Conservation (phyloP, 2,113 vertebrate species). For the Thunnus thynnus region DNA sequence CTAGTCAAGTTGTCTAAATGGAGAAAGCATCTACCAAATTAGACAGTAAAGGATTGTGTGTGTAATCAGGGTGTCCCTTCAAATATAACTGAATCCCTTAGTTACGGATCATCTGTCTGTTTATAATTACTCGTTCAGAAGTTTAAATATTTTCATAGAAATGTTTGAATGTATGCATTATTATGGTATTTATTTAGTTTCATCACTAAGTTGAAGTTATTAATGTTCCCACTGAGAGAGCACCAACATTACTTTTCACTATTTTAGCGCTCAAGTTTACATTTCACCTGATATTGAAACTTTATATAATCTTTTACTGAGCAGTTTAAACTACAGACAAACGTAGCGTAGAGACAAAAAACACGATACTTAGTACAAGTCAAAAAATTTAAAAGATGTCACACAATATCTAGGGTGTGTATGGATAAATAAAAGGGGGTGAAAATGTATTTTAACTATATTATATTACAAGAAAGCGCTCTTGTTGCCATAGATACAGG, state of each 20-base stretch:
- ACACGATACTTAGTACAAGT: too few relatives aligned
- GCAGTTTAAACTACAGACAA: not conserved
- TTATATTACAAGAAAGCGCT: not conserved
- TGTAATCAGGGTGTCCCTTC: not conserved
- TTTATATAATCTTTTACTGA: not conserved
- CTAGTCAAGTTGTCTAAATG: constrained; percentile 39
- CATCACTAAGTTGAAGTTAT: not conserved
- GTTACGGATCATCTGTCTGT: not conserved
- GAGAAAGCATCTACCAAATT: not conserved
- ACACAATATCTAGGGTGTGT: not conserved
- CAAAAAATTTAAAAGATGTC: too few relatives aligned
- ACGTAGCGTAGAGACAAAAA: not conserved
- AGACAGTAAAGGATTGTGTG: not conserved
- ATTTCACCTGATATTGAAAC: not conserved
- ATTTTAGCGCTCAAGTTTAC: not conserved
- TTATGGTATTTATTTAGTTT: not conserved
- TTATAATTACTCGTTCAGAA: not conserved
- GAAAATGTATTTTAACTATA: not conserved
- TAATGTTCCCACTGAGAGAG: too few relatives aligned
- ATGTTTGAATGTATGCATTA: not conserved
- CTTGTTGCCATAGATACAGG: not conserved
- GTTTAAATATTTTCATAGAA: not conserved
- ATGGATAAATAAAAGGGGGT: not conserved
- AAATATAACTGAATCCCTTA: not conserved
- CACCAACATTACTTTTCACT: not conserved